Evolutionary conservation across 2,888 invertebrate species (phyloP), one percentile per base, ranked within the genome.

Genomic region (Sphaerophoria rueppellii): DNA sequence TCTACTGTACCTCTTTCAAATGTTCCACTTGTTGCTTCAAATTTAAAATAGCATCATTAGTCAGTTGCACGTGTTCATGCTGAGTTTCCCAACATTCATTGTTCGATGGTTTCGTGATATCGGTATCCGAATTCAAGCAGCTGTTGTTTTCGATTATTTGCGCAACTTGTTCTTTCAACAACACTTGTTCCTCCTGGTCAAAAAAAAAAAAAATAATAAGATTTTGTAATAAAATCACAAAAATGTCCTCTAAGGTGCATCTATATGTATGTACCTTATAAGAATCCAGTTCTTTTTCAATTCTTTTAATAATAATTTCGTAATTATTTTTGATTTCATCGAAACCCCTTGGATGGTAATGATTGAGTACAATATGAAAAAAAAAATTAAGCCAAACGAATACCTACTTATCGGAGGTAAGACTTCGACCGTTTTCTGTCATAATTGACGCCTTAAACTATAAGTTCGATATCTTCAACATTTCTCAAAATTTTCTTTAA

Each of bases 111-210:
- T 88, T 80, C n/a, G 87, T 79, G 70, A 80, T 61, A 76, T 89
- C 87, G 88, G 90, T 82, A 71, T 91, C 87, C 85, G 87, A 87
- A 86, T 82, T 80, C 82, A 90, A 81, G 1, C 86, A 72, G 32
- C 88, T 89, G 86, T 93, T 93, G 86, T 93, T 92, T 54, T 89
- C 87, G 4, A 92, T 67, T 43, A 92, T 88, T 9, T 79, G 88
- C 32, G 88, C 88, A 37, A 93, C 88, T 86, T 92, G 89, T n/a
- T 87, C 74, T 57, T 89, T 86, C 87, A 90, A 70, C 72, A 89
- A 77, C 58, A 86, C 72, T 89, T 92, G 90, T 88, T 92, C 87
- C 77, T 88, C 90, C 92, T 89, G 63, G 34, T 46, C 9, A 54
- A 71, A 74, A 46, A 32, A 24, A 2, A 24, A 24, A 24, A 2